These are phyloP conservation scores for Prionace glauca DNA, from an alignment of 2,797 vertebrate genomes.

Conservation along the genomic window DNA sequence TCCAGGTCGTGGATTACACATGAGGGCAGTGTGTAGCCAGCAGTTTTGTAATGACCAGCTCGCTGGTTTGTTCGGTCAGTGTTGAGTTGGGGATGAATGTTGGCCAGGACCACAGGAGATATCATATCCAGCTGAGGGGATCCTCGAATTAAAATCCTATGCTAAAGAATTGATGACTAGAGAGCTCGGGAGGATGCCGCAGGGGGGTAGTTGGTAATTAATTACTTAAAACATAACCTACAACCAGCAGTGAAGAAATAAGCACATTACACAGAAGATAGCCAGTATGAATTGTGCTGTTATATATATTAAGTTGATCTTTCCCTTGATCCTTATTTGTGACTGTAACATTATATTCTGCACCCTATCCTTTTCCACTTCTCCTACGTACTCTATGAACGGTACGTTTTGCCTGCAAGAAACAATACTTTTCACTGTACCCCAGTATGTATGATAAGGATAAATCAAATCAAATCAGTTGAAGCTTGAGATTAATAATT, in stretches of 20 bases:
- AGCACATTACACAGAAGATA: neutral
- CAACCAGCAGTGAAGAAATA: neutral
- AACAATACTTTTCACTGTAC: too few relatives aligned
- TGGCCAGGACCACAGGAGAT: neutral
- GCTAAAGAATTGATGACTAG: neutral
- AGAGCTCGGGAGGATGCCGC: neutral
- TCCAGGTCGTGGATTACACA: neutral
- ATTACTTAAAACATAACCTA: neutral
- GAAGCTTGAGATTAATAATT: neutral
- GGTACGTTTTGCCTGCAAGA: too few relatives aligned
- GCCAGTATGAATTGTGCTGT: too few relatives aligned
- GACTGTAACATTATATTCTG: too few relatives aligned
- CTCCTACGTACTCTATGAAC: too few relatives aligned
- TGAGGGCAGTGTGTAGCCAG: neutral
- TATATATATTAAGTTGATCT: too few relatives aligned
- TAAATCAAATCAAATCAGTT: neutral
- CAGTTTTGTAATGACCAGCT: neutral
- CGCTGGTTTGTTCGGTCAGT: neutral
- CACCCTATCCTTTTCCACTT: too few relatives aligned
- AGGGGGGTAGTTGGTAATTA: neutral
- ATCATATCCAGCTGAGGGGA: neutral
- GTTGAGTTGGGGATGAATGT: neutral
- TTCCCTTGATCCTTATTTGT: too few relatives aligned
- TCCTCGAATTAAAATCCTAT: neutral
- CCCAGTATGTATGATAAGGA: too few relatives aligned